Base-by-base conservation (phyloP, 64 coral and sea anemone genomes). In the Dendronephthya gigantea region DNA sequence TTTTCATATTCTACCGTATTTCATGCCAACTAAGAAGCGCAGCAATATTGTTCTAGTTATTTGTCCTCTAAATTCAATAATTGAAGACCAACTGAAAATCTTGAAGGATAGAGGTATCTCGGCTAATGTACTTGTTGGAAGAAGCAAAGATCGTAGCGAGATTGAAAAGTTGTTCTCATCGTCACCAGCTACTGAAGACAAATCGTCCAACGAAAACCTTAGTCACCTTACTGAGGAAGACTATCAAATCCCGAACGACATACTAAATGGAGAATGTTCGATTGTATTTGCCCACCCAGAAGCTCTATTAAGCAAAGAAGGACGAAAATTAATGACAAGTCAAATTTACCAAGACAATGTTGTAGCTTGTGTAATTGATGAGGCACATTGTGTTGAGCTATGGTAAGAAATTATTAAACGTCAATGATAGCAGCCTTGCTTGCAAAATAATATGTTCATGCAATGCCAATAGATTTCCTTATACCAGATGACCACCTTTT, bases 351-450 rank as follows among this genome's bases (percentile, higher is more conserved):
- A 93, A 75, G 70, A 85, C 11, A 93, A 93, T 81, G 88, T 92
- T 35, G 91, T 88, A 81, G 88, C 85, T 51, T 93, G 85, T 35
- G 85, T 93, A 27, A 70, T 93, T 62, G 88, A 93, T 85, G 91
- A 92, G 47, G 91, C 91, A 51, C 87, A 92, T 29, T 92, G 91
- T 84, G 92, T 93, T 82, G 82, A 90, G 84, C 50, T 92, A 69
- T 92, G 91, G 91, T 92, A 88, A 50, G 81, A 41, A 29, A 10
- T 79, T 45, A 45, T 6, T 45, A 45, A 45, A 45, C 41, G 11
- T 45, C 41, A 6, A 11, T 45, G 41, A n/a, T n/a, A n/a, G n/a
- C n/a, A n/a, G n/a, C n/a, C 11, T 45, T 45, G 41, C 41, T 45
- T 45, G 4, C 41, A 45, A 45, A 45, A 45, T 45, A 45, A 45